These are phyloP conservation scores for Stratiolaelaps scimitus DNA, from an alignment of 1,140 invertebrate genomes.

Conservation along the genomic window DNA sequence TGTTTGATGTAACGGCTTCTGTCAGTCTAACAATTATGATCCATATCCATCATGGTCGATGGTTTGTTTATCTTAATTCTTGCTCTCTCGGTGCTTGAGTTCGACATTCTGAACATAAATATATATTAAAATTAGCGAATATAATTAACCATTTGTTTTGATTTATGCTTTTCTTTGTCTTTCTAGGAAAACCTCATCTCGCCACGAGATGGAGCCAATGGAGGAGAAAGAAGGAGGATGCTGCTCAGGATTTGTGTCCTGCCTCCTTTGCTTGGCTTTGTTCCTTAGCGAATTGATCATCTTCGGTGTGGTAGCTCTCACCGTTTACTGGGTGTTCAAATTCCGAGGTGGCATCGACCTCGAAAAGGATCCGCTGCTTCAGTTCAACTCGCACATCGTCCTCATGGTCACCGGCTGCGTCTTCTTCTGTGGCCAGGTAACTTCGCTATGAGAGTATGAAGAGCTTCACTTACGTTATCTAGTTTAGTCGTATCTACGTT, in stretches of 20 bases:
- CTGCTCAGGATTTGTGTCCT: conserved; percentile 20
- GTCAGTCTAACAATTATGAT: too few species aligned
- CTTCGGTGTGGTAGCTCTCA: conserved; percentile 22
- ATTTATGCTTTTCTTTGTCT: too few species aligned
- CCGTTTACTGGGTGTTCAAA: conserved; percentile 27
- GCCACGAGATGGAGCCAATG: conserved; percentile 13
- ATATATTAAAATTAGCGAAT: too few species aligned
- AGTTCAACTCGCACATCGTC: conserved; percentile 21
- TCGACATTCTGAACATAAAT: too few species aligned
- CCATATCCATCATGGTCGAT: too few species aligned
- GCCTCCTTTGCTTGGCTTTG: not conserved
- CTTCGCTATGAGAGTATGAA: too few species aligned
- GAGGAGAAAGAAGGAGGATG: conserved; percentile 19
- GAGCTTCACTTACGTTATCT: too few species aligned
- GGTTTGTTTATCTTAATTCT: too few species aligned
- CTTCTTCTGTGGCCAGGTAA: conserved; percentile 25
- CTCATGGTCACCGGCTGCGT: conserved; percentile 7
- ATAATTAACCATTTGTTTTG: too few species aligned
- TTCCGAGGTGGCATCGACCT: conserved; percentile 19
- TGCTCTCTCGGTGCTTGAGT: too few species aligned
- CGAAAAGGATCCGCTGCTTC: conserved; percentile 18
- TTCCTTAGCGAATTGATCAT: conserved; percentile 5
- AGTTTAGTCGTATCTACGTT: too few species aligned
- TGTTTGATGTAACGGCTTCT: too few species aligned
- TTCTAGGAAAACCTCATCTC: conserved; percentile 19